Base-by-base conservation (phyloP, 2,797 vertebrate genomes). In the Pseudocheirus occidentalis region DNA sequence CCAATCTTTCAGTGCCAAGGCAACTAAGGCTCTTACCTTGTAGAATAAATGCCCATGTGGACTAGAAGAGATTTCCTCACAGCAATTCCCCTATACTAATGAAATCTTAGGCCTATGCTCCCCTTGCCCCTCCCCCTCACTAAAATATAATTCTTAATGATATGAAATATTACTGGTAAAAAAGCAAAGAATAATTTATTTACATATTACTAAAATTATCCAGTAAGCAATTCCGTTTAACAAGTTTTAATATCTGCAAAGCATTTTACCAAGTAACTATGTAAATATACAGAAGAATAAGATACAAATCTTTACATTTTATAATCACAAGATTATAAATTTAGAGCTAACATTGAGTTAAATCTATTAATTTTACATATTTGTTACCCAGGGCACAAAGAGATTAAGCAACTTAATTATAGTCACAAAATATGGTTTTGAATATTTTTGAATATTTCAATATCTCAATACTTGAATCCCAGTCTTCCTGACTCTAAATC, bases 141-240 rank as follows among this genome's bases (percentile, higher is more conserved):
- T 5, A 91, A 40, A 12, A 0, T 11, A 58, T 91, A 91, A 34
- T 81, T 95, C 28, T 95, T 94, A 2, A 66, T 57, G 59, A 90
- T 7, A 92, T 28, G 58, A 91, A 90, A 91, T 18, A 18, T 0
- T 29, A 87, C 31, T 28, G 52, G 16, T 54, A 57, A 94, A 96
- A 95, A 55, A 73, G 9, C 21, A 90, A 31, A 46, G 50, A 92
- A 94, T 52, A 93, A 81, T 56, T 92, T 89, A 18, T 94, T 92
- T 57, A 81, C 28, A 92, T 91, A 55, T 97, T 93, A 93, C 91
- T 97, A 96, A 96, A 92, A 94, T 46, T 46, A 81, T 46, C 21
- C 21, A 81, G 46, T 46, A 24, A 81, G 21, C 73, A 81, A 46
- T 46, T 81, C 73, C 27, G 46, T 81, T 66, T n/a, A 66, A 66